Evolutionary conservation across 2,888 invertebrate genomes (phyloP).

Genomic region (Penaeus monodon): DNA sequence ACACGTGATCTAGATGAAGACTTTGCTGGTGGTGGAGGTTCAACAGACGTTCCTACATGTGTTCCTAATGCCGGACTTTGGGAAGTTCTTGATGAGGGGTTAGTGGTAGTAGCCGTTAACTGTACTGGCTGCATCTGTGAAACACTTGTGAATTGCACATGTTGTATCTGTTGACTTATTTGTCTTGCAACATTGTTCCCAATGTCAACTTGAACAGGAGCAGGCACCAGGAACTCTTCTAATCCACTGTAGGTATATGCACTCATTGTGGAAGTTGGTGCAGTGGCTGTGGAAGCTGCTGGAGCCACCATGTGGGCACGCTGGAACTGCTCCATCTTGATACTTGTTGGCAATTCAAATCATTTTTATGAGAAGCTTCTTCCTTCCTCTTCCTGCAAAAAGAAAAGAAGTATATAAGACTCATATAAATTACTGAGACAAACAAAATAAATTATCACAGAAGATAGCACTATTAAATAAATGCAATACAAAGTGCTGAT

Average conservation of each 20-base stretch:
- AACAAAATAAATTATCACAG: no score
- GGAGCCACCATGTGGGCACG: conserved; percentile 30
- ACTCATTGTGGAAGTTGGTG: conserved; percentile 35
- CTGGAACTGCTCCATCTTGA: conserved; percentile 43
- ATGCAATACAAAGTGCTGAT: no score
- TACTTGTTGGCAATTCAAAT: background rate
- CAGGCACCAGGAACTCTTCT: conserved; percentile 56
- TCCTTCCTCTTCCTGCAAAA: no score
- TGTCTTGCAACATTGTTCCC: conserved; percentile 31
- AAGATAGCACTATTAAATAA: no score
- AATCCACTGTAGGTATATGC: conserved; percentile 44
- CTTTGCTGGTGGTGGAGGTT: conserved; percentile 26
- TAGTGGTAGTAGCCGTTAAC: conserved; percentile 35
- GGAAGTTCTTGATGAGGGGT: conserved; percentile 20
- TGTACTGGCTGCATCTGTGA: conserved; percentile 59
- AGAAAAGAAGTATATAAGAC: no score
- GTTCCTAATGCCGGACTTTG: conserved; percentile 8
- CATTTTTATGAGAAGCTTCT: background rate
- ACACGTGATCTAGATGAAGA: conserved; percentile 42
- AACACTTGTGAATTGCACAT: conserved; percentile 42
- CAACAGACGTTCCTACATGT: conserved; percentile 22
- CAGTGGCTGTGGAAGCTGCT: conserved; percentile 15
- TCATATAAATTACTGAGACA: no score
- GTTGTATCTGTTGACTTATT: conserved; percentile 36
- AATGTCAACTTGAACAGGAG: conserved; percentile 48